Conservation (phyloP, 2,797 vertebrate species). For the Tenualosa ilisha region DNA sequence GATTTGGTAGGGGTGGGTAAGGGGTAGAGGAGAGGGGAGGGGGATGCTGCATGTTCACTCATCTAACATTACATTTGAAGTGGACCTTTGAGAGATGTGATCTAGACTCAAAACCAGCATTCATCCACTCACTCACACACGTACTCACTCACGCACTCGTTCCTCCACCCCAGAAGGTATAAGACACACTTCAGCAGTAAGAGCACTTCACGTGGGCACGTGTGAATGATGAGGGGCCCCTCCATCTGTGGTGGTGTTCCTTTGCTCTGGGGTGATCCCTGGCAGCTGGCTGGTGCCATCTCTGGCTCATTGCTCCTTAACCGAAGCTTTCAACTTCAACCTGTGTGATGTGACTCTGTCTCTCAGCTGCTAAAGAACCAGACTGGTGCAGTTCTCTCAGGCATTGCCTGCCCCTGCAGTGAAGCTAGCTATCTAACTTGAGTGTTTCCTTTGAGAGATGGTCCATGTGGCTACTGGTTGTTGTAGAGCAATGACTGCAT, state of each 20-base stretch:
- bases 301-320: constrained; percentile 24
- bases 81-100: background rate
- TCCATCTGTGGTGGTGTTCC: background rate
- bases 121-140: background rate
- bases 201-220: background rate
- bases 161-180: background rate
- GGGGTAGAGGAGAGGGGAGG: no score
- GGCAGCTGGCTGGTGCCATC: constrained; percentile 17
- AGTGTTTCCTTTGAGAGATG: constrained; percentile 47
- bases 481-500: constrained; percentile 8
- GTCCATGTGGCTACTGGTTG: constrained; percentile 22
- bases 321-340: constrained; percentile 20
- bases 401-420: constrained; percentile 29
- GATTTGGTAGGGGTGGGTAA: no score
- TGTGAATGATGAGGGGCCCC: background rate
- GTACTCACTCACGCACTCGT: background rate
- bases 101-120: background rate
- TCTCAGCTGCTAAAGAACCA: constrained; percentile 39
- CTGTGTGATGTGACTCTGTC: constrained; percentile 14
- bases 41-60: background rate
- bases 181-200: background rate
- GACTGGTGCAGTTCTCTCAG: constrained; percentile 27
- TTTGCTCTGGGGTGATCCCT: background rate
- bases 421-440: constrained; percentile 5
- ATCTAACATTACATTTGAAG: background rate